A percentile compares a stretch with the other conserved stretches of the same genome.
phyloP scores from a whole-genome alignment of 2,888 invertebrate genomes.

The Phrixothrix hirtus region DNA sequence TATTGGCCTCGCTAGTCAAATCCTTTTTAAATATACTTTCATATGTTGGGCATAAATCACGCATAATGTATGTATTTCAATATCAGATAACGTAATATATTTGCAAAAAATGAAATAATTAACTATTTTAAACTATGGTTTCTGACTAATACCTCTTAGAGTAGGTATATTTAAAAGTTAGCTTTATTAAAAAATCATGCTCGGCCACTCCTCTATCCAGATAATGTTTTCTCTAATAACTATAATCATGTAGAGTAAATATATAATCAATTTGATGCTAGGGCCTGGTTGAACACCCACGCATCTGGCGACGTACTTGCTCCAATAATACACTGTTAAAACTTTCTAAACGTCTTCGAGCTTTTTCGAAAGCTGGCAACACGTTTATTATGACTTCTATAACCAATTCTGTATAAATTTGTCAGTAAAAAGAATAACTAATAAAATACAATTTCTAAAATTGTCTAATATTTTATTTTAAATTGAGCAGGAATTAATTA shows the following conservation, averaged over 20 bases:
- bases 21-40: constrained; percentile 18
- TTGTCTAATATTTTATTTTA: no score
- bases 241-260: constrained; percentile 58
- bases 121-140: constrained; percentile 24
- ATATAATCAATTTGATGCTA: constrained; percentile 58
- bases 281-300: constrained; percentile 54
- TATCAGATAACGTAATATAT: constrained; percentile 21
- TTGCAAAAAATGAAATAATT: constrained; percentile 29
- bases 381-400: neutral
- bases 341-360: constrained; percentile 25
- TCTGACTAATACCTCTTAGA: constrained; percentile 19
- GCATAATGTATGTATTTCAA: neutral
- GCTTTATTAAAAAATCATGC: constrained; percentile 49
- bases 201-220: constrained; percentile 53
- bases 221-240: constrained; percentile 59
- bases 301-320: constrained; percentile 30
- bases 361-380: constrained; percentile 5
- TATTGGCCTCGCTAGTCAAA: constrained; percentile 14
- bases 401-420: neutral
- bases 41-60: constrained; percentile 18
- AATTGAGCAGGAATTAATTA: no score
- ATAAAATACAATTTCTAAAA: no score
- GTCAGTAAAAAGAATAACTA: no score
- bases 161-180: constrained; percentile 45
- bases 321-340: constrained; percentile 29